These are phyloP conservation scores for Cyanocitta stelleri DNA, from an alignment of 2,113 vertebrate genomes.

Conservation along the genomic window DNA sequence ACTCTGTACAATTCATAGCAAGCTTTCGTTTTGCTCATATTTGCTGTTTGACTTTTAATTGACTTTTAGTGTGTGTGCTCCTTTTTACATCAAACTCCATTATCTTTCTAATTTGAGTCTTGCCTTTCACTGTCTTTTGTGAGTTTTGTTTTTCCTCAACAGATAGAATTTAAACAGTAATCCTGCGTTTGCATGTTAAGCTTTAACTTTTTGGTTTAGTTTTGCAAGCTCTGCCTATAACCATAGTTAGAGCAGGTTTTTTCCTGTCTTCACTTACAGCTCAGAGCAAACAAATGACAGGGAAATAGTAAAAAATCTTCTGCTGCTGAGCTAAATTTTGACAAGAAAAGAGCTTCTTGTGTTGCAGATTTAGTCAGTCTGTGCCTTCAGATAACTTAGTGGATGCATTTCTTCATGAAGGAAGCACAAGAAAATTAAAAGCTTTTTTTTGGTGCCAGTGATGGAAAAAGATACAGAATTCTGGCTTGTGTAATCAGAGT, in stretches of 20 bases:
- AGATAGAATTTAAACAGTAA: background rate
- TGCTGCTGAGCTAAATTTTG: background rate
- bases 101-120: background rate
- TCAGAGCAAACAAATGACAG: background rate
- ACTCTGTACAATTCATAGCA: background rate
- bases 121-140: background rate
- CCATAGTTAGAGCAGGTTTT: background rate
- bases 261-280: background rate
- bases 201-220: background rate
- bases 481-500: background rate
- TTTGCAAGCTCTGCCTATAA: background rate
- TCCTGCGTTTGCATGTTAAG: background rate
- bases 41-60: background rate
- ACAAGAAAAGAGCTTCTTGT: background rate
- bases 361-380: background rate
- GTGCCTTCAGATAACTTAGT: background rate
- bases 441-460: background rate
- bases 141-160: background rate
- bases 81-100: background rate
- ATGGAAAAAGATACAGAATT: background rate
- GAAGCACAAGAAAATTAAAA: background rate
- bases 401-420: background rate
- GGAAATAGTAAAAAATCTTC: background rate
- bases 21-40: background rate
- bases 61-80: background rate